These are phyloP conservation scores for Spinus pinus DNA, from an alignment of 2,797 vertebrate species.

Conservation along the genomic window DNA sequence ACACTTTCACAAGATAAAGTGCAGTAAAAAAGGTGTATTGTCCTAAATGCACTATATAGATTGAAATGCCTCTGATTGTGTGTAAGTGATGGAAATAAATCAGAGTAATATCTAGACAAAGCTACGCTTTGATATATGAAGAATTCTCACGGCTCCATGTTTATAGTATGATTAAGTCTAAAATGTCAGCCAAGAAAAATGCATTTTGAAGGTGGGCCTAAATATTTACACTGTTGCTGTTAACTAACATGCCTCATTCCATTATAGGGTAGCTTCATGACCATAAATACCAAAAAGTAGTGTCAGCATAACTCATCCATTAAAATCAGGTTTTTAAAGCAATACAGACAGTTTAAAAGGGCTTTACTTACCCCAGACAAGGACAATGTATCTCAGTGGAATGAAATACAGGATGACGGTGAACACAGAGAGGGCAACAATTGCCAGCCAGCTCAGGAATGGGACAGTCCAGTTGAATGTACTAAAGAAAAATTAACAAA, in stretches of 20 bases:
- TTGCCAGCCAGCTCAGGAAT: slow-evolving; percentile 96
- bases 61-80: slow-evolving; percentile 53
- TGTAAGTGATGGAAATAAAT: slow-evolving; percentile 74
- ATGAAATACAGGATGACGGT: slow-evolving; percentile 91
- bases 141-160: slow-evolving; percentile 61
- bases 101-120: slow-evolving; percentile 72
- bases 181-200: slow-evolving; percentile 72
- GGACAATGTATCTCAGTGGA: slow-evolving; percentile 94
- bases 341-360: slow-evolving; percentile 20
- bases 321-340: slow-evolving; percentile 39
- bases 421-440: slow-evolving; percentile 84
- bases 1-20: slow-evolving; percentile 56
- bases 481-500: slow-evolving; percentile 73
- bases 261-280: slow-evolving; percentile 55
- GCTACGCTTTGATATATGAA: slow-evolving; percentile 70
- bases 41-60: slow-evolving; percentile 52
- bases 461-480: slow-evolving; percentile 99
- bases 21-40: slow-evolving; percentile 48
- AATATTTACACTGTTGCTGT: slow-evolving; percentile 68
- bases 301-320: slow-evolving; percentile 63
- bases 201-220: slow-evolving; percentile 59
- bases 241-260: slow-evolving; percentile 68
- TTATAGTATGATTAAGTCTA: slow-evolving; percentile 66
- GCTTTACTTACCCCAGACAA: slow-evolving; percentile 92
- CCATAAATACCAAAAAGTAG: slow-evolving; percentile 64